phyloP scores from a whole-genome alignment of 2,113 vertebrate genomes.

The Plectropomus leopardus region DNA sequence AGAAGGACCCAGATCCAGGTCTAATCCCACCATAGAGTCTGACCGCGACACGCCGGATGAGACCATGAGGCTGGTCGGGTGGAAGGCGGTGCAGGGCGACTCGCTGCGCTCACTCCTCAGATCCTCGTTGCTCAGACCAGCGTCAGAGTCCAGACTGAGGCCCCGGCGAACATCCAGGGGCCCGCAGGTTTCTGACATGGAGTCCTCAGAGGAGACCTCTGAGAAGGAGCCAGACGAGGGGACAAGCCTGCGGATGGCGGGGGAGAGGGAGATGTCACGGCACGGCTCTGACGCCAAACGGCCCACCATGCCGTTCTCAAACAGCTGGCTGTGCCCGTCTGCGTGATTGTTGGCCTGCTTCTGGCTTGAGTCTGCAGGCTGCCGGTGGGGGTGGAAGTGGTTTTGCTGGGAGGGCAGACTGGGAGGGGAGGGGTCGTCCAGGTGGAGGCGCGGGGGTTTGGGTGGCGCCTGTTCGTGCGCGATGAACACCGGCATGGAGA shows the following conservation, averaged over 20 bases:
- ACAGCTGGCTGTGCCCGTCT: conserved; percentile 39
- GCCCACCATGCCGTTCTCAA: conserved; percentile 63
- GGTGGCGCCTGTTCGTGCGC: conserved; percentile 86
- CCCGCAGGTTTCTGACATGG: conserved; percentile 78
- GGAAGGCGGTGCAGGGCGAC: conserved; percentile 55
- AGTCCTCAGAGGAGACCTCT: conserved; percentile 85
- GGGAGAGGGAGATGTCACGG: conserved; percentile 77
- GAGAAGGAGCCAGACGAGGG: conserved; percentile 84
- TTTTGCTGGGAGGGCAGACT: conserved; percentile 33
- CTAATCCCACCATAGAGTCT: conserved; percentile 79
- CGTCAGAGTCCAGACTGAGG: conserved; percentile 80
- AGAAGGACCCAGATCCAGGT: conserved; percentile 88
- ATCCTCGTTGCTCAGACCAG: conserved; percentile 86
- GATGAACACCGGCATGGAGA: conserved; percentile 86
- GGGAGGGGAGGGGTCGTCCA: conserved; percentile 75
- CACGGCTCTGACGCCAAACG: conserved; percentile 65
- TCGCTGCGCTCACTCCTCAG: conserved; percentile 78
- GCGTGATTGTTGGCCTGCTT: conserved; percentile 22
- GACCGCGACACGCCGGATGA: conserved; percentile 71
- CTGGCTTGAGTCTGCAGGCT: conserved; percentile 11
- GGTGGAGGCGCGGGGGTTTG: conserved; percentile 87
- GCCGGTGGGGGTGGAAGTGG: conserved; percentile 37
- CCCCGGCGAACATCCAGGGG: conserved; percentile 75
- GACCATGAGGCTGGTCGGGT: background rate
- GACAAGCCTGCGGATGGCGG: conserved; percentile 73